Evolutionary conservation across 2,113 vertebrate species (phyloP).

Genomic region (Oncorhynchus tshawytscha): DNA sequence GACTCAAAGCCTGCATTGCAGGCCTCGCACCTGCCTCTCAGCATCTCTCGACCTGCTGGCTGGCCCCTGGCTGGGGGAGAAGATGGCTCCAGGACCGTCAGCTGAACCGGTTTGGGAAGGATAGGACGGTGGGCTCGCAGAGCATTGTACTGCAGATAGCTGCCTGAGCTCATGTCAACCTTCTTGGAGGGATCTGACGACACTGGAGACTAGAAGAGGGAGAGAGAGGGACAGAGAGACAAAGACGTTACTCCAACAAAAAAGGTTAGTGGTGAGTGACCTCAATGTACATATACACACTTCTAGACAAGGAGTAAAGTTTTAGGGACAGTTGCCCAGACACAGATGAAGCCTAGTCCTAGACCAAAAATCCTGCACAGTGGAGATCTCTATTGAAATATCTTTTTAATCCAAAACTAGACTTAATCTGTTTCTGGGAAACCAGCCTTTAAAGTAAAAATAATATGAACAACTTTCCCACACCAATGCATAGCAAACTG

Average conservation of each 20-base stretch:
- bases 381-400: neutral
- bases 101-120: constrained; percentile 77
- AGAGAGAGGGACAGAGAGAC: constrained; percentile 5
- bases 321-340: neutral
- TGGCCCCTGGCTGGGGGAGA: constrained; percentile 59
- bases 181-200: constrained; percentile 60
- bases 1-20: constrained; percentile 85
- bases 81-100: constrained; percentile 61
- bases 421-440: neutral
- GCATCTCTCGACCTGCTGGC: constrained; percentile 66
- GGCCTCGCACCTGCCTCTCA: constrained; percentile 80
- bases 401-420: neutral
- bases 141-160: constrained; percentile 78
- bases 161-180: constrained; percentile 71
- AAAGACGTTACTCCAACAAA: no score
- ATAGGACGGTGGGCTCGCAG: constrained; percentile 78
- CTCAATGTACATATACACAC: no score
- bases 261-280: neutral
- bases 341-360: neutral
- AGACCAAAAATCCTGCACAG: neutral
- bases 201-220: constrained; percentile 58
- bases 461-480: neutral
- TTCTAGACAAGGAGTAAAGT: no score
- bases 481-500: neutral
- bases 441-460: neutral